These are phyloP conservation scores for Cladopsammia gracilis DNA, from an alignment of 64 coral and sea anemone genomes.

Conservation along the genomic window DNA sequence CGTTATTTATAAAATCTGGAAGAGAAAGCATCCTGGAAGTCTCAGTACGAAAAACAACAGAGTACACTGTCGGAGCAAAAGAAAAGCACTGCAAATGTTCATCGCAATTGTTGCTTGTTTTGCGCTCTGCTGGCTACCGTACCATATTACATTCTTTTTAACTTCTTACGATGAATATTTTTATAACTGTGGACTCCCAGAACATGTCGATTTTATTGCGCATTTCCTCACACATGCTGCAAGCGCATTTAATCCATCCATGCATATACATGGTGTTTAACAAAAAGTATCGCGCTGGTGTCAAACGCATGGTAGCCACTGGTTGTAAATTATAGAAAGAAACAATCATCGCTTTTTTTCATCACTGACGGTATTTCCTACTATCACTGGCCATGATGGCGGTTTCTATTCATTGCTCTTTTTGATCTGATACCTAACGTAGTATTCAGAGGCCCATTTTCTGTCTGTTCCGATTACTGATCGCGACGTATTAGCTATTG, in stretches of 20 bases:
- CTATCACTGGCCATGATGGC: too few species aligned
- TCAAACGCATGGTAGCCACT: neutral
- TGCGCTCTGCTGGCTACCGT: conserved; percentile 67
- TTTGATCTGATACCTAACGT: too few species aligned
- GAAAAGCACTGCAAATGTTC: conserved; percentile 63
- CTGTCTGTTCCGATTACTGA: too few species aligned
- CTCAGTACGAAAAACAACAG: neutral
- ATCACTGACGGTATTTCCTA: too few species aligned
- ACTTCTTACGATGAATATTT: neutral
- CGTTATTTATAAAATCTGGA: conserved; percentile 36
- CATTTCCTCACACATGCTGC: conserved; percentile 40
- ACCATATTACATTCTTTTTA: conserved; percentile 52
- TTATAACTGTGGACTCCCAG: conserved; percentile 12
- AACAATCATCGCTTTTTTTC: too few species aligned
- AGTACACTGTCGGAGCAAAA: conserved; percentile 1
- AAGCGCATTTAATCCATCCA: conserved; percentile 68
- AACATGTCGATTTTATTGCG: conserved; percentile 1
- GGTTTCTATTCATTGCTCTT: too few species aligned
- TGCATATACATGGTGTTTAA: conserved; percentile 64
- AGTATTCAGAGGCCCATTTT: too few species aligned
- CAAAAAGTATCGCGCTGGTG: conserved; percentile 7
- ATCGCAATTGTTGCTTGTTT: conserved; percentile 64
- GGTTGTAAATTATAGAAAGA: too few species aligned
- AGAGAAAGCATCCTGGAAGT: conserved; percentile 46
- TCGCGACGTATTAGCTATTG: too few species aligned